phyloP scores from a whole-genome alignment of 2,888 invertebrate genomes.

The Aphidoletes aphidimyza region DNA sequence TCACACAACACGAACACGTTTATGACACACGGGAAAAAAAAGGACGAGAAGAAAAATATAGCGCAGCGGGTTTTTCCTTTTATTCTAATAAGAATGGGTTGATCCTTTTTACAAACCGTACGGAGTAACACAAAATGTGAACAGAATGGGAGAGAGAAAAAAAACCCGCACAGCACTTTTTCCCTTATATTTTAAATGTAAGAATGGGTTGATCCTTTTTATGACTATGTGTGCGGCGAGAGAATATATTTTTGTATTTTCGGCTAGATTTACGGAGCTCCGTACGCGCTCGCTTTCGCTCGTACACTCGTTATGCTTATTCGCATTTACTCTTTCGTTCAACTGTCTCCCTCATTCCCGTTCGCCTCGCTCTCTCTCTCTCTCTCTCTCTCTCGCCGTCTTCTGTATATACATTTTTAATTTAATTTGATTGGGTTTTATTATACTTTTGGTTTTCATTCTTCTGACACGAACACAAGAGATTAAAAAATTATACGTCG shows the following conservation, averaged over 20 bases:
- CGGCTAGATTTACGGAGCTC: too few species aligned
- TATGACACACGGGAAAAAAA: conserved; percentile 20
- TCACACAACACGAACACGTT: not conserved
- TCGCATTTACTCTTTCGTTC: not conserved
- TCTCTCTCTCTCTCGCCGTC: not conserved
- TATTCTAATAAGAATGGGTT: conserved; percentile 51
- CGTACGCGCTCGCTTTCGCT: too few species aligned
- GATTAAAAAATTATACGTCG: conserved; percentile 1
- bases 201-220: conserved; percentile 51
- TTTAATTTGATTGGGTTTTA: conserved; percentile 29
- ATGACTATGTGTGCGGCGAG: not conserved
- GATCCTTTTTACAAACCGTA: conserved; percentile 36
- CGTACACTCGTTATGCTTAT: not conserved
- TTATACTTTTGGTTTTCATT: conserved; percentile 26
- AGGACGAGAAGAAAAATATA: conserved; percentile 51
- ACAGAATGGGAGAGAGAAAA: not conserved
- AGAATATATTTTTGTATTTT: too few species aligned
- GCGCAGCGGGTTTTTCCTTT: conserved; percentile 49
- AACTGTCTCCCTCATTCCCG: not conserved
- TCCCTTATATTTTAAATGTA: not conserved
- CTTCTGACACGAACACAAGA: not conserved
- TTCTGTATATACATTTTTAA: conserved; percentile 10
- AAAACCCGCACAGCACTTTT: not conserved
- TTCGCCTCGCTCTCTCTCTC: not conserved
- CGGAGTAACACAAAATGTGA: not conserved